These are phyloP conservation scores for Ariopsis seemanni DNA, from an alignment of 2,113 vertebrate species.

Conservation along the genomic window DNA sequence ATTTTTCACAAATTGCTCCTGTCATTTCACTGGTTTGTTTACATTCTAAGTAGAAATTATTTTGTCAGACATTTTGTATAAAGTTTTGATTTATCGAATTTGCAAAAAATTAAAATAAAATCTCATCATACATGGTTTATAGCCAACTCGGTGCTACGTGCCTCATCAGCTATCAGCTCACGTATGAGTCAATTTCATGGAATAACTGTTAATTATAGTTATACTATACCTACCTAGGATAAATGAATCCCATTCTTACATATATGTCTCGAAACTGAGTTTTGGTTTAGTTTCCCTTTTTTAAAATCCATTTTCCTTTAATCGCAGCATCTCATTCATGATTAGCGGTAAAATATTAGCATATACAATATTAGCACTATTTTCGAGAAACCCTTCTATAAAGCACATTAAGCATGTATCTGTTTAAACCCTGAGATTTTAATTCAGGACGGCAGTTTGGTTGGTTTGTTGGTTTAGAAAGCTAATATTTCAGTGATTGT, in stretches of 20 bases:
- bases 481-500: slow-evolving; percentile 20
- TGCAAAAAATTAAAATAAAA: too few relatives aligned
- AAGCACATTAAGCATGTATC: neutral
- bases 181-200: too few relatives aligned
- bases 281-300: neutral
- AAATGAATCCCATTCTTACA: neutral
- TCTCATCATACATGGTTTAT: too few relatives aligned
- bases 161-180: too few relatives aligned
- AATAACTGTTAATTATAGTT: too few relatives aligned
- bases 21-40: too few relatives aligned
- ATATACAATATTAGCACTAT: neutral
- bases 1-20: too few relatives aligned
- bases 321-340: neutral
- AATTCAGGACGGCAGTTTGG: neutral
- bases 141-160: too few relatives aligned
- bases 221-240: neutral
- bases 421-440: neutral
- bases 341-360: neutral
- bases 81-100: too few relatives aligned
- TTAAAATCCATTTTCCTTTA: neutral
- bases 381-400: neutral
- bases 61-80: too few relatives aligned
- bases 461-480: neutral
- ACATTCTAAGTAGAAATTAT: too few relatives aligned
- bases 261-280: neutral